phyloP scores from a whole-genome alignment of 2,113 vertebrate species.

The Gallinago paraguaiae region DNA sequence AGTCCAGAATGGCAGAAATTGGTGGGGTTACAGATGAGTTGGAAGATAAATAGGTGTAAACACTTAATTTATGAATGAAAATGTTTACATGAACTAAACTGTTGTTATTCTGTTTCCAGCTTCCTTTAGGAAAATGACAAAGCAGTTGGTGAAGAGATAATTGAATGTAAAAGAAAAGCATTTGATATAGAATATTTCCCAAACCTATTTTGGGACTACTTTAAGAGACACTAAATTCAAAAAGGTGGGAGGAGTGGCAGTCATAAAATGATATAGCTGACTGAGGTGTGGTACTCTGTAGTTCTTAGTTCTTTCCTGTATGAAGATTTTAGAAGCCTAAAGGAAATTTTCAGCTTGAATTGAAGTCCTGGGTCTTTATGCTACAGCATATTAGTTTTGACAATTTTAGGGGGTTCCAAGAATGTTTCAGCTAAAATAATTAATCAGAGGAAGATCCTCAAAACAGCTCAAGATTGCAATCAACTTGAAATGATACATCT shows the following conservation, averaged over 20 bases:
- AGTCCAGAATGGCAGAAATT: background rate
- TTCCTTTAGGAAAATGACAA: background rate
- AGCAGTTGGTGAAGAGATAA: background rate
- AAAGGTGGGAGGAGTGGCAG: background rate
- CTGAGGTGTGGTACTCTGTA: background rate
- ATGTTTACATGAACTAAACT: background rate
- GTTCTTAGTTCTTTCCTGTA: background rate
- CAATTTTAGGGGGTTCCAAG: background rate
- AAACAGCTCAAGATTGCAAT: background rate
- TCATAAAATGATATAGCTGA: background rate
- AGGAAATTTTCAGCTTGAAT: background rate
- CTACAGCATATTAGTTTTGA: background rate
- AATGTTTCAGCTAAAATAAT: background rate
- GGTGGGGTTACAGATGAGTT: background rate
- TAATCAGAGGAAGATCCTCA: background rate
- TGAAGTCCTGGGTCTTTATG: background rate
- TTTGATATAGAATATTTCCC: background rate
- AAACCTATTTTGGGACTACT: background rate
- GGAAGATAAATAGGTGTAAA: background rate
- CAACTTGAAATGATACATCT: background rate
- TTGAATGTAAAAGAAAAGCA: background rate
- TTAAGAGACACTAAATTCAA: background rate
- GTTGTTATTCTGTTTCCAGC: background rate
- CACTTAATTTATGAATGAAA: background rate
- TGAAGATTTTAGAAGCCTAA: background rate